phyloP scores from a whole-genome alignment of 1,140 invertebrate species.

The Vollenhovia emeryi region DNA sequence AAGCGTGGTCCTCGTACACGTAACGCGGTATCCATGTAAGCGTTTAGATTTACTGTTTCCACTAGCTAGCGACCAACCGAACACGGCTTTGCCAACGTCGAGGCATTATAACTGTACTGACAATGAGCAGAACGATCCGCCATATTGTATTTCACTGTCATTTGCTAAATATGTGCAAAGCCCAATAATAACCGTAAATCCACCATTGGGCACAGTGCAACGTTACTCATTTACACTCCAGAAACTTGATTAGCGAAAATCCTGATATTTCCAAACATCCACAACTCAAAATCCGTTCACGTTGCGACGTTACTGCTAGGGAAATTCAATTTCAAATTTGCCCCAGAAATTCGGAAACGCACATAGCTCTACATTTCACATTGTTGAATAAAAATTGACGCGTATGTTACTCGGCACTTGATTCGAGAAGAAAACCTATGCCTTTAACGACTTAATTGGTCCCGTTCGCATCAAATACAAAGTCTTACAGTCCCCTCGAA shows the following conservation, averaged over 20 bases:
- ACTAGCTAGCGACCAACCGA: constrained; percentile 18
- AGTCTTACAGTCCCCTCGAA: constrained; percentile 32
- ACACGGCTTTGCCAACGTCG: constrained; percentile 29
- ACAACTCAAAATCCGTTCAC: neutral
- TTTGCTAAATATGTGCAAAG: constrained; percentile 40
- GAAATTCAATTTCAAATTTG: neutral
- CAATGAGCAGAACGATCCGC: constrained; percentile 25
- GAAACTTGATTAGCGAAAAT: constrained; percentile 7
- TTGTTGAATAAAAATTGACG: too few species aligned
- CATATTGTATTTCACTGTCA: constrained; percentile 53
- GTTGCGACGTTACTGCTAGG: neutral
- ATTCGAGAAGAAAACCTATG: constrained; percentile 22
- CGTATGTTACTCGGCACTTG: neutral
- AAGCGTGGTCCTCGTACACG: constrained; percentile 25
- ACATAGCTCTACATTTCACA: neutral
- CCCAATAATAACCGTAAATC: neutral
- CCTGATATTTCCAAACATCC: neutral
- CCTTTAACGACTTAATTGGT: constrained; percentile 47
- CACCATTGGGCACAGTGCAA: neutral
- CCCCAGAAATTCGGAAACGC: neutral
- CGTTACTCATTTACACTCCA: neutral
- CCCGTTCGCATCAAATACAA: constrained; percentile 45
- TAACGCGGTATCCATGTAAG: constrained; percentile 37
- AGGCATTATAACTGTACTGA: constrained; percentile 35
- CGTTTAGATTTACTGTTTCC: constrained; percentile 63